Evolutionary conservation across 2,113 vertebrate genomes (phyloP).

Genomic region (Jaculus jaculus): DNA sequence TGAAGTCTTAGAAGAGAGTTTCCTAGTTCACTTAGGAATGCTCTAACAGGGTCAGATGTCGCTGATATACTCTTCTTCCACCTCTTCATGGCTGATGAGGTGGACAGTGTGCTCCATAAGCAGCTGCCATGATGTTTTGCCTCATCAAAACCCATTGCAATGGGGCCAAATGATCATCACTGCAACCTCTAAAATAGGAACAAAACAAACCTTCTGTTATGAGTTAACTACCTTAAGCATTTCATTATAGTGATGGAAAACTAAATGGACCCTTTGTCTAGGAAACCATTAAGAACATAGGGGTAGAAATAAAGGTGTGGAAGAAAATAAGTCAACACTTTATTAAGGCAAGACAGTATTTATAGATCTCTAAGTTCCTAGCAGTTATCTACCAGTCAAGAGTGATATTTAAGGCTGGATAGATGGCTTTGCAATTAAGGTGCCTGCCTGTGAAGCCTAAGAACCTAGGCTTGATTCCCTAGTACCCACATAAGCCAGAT

Average conservation of each 20-base stretch:
- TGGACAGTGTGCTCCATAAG: too few species aligned
- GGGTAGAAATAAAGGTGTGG: neutral
- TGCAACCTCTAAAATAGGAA: neutral
- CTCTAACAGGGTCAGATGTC: neutral
- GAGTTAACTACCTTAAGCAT: neutral
- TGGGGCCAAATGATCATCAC: neutral
- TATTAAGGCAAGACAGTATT: neutral
- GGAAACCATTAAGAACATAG: neutral
- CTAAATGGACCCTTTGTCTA: neutral
- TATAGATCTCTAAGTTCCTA: neutral
- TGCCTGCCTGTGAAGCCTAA: too few species aligned
- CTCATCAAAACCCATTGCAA: neutral
- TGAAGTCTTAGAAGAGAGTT: neutral
- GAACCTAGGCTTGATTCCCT: too few species aligned
- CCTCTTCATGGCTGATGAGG: neutral
- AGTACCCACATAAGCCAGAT: too few species aligned
- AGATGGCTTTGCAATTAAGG: too few species aligned
- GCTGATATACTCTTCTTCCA: neutral
- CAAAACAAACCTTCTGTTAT: neutral
- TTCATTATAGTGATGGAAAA: neutral
- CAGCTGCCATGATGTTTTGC: too few species aligned
- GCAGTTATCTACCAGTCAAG: neutral
- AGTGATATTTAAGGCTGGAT: neutral
- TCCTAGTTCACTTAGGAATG: neutral
- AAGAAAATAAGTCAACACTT: neutral